Evolutionary conservation across 2,888 invertebrate species (phyloP), one percentile per base, ranked within the genome.

Genomic region (Miltochrista miniata): DNA sequence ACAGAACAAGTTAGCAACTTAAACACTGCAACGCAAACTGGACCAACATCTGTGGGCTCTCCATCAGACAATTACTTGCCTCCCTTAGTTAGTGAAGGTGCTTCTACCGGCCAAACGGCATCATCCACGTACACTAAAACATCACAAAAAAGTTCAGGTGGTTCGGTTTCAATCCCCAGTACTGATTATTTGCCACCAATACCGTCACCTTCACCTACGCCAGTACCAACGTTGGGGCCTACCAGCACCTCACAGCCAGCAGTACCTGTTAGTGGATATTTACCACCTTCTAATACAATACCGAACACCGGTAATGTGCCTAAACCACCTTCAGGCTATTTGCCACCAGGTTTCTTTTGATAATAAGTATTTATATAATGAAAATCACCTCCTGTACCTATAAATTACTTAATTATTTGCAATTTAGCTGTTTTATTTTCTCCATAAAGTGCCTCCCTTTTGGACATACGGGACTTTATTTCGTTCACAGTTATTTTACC

Each of bases 321-420:
- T 33, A 76, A 77, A 18, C 87, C 87, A 37, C 81, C 85, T 33
- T 67, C 81, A 8, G 76, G 79, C 12, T 89, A 90, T 68, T 74
- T 90, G 54, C 89, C 89, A 33, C 89, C 88, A 15, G 67, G 81
- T 5, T 24, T 24, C 18, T 24, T 24, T 24, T 24, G 5, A 24
- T 24, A 5, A 24, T 24, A 24, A 2, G 2, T 24, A 24, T 4
- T 24, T 24, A n/a, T n/a, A n/a, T n/a, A n/a, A 24, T 24, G 18
- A 24, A 24, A 5, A 24, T 5, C 18, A 24, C 18, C 5, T 24
- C 3, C 3, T 24, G 18, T 24, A 24, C 18, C 5, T 24, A 5
- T 24, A 24, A 4, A 4, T 4, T 24, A 24, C 2, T 5, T 24
- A 24, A 24, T 2, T 24, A 24, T 24, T 24, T 24, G 18, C 18